Percentiles rank a stretch among this genome's conserved stretches.
These are phyloP conservation scores for Stratiomys singularior DNA, from an alignment of 2,888 invertebrate genomes.

Conservation along the genomic window DNA sequence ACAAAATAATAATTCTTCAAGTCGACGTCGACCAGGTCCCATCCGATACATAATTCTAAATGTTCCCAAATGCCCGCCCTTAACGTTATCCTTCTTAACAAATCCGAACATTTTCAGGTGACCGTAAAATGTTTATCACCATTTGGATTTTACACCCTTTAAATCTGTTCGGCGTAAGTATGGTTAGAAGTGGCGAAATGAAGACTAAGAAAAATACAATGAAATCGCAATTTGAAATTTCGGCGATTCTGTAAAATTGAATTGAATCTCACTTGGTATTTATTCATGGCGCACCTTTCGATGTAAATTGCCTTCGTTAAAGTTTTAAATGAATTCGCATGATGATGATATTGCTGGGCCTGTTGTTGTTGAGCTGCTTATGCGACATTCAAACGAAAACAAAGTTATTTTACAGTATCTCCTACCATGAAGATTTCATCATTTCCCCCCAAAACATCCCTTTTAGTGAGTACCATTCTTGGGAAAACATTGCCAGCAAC, in stretches of 20 bases:
- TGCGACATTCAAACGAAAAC: neutral
- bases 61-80: too few species aligned
- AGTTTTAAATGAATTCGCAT: conserved; percentile 22
- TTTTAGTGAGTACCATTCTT: neutral
- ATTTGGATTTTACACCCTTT: neutral
- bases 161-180: neutral
- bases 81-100: neutral
- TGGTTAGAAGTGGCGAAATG: neutral
- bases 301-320: conserved; percentile 9
- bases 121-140: conserved; percentile 3
- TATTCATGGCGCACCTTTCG: conserved; percentile 8
- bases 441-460: neutral
- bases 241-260: neutral
- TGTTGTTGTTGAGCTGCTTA: neutral
- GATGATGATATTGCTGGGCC: neutral
- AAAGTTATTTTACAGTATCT: neutral
- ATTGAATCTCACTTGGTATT: conserved; percentile 19
- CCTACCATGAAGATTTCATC: neutral
- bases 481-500: too few species aligned
- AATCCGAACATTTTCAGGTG: neutral
- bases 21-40: too few species aligned
- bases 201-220: neutral
- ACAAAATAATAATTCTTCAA: too few species aligned
- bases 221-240: conserved; percentile 4
- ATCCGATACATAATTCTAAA: too few species aligned